A percentile compares a stretch with the other conserved stretches of the same genome.
Evolutionary conservation across 2,888 invertebrate genomes (phyloP).

Genomic region (Leistus spinibarbis): DNA sequence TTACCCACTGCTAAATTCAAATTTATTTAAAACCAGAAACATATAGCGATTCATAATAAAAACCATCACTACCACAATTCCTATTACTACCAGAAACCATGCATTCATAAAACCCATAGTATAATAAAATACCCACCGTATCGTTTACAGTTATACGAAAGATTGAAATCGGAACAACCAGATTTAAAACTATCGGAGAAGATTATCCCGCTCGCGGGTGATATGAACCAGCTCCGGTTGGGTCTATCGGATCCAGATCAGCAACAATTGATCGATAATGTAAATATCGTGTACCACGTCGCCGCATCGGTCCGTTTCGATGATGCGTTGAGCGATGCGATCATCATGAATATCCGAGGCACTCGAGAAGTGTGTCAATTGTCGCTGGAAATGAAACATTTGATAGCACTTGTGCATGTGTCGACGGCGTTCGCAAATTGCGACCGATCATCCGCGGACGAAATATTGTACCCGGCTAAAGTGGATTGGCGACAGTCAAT

Average conservation of each 20-base stretch:
- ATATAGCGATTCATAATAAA: conserved; percentile 31
- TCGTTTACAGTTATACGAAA: conserved; percentile 66
- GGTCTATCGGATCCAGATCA: conserved; percentile 47
- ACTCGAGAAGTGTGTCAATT: conserved; percentile 68
- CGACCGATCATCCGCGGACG: conserved; percentile 70
- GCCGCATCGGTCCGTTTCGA: conserved; percentile 87
- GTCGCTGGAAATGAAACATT: conserved; percentile 62
- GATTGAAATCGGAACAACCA: conserved; percentile 63
- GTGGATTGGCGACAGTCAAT: conserved; percentile 74
- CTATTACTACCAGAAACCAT: too few relatives aligned
- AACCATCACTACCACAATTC: too few relatives aligned
- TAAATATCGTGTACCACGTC: conserved; percentile 60
- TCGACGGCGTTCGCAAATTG: conserved; percentile 90
- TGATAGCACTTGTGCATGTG: conserved; percentile 75
- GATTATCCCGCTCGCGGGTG: conserved; percentile 69
- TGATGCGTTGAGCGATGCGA: conserved; percentile 71
- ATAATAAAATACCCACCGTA: conserved; percentile 1
- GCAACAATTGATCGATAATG: neutral
- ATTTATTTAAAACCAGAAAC: neutral
- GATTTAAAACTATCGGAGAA: conserved; percentile 61
- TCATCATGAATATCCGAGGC: conserved; percentile 68
- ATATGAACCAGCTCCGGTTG: conserved; percentile 63
- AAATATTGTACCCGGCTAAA: conserved; percentile 73
- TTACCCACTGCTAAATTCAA: neutral
- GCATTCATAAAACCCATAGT: too few relatives aligned